Evolutionary conservation across 2,797 vertebrate genomes (phyloP).

Genomic region (Amazona ochrocephala): DNA sequence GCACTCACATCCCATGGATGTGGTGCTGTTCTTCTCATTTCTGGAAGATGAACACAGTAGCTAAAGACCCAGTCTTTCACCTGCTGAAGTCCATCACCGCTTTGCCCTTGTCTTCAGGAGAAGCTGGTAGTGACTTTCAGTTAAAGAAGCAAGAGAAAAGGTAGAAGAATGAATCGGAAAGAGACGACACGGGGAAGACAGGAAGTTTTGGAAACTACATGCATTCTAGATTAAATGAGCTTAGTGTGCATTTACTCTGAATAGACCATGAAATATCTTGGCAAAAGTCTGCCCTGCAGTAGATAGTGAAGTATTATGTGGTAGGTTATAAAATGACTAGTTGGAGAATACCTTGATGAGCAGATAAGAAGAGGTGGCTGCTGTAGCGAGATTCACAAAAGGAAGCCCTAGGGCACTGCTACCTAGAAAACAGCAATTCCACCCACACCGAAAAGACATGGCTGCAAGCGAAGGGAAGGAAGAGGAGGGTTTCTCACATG

Average conservation of each 20-base stretch:
- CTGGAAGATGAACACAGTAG: not conserved
- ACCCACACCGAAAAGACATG: not conserved
- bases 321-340: slow-evolving; percentile 35
- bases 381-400: slow-evolving; percentile 18
- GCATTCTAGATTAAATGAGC: slow-evolving; percentile 17
- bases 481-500: not conserved
- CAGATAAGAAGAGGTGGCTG: slow-evolving; percentile 49
- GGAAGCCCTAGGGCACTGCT: not conserved
- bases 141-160: not conserved
- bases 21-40: not conserved
- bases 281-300: not conserved
- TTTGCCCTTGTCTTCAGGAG: not conserved
- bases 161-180: not conserved
- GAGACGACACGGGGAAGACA: not conserved
- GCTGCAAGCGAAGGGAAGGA: not conserved
- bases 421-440: slow-evolving; percentile 30
- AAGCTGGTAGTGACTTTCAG: not conserved
- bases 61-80: not conserved
- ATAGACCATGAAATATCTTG: slow-evolving; percentile 31
- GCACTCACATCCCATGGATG: not conserved
- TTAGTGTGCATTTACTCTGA: not conserved
- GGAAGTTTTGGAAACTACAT: not conserved
- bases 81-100: slow-evolving; percentile 24
- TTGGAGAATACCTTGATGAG: slow-evolving; percentile 9
- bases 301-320: not conserved